Conservation (phyloP, 2,113 vertebrate genomes). For the Perca schrenkii region DNA sequence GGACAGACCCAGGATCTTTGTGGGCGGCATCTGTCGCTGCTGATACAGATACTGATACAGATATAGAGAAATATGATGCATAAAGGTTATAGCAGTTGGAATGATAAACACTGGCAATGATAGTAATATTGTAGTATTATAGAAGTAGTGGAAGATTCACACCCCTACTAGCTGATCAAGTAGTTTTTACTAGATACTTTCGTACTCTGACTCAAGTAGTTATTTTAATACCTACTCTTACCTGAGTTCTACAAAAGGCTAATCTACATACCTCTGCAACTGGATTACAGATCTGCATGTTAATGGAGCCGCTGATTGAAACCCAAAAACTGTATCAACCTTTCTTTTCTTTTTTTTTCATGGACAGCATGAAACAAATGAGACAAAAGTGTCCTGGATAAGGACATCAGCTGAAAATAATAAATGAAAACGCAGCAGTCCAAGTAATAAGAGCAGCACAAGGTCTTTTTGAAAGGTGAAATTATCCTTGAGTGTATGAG, state of each 20-base stretch:
- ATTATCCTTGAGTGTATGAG: constrained; percentile 63
- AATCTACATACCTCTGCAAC: background rate
- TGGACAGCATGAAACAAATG: background rate
- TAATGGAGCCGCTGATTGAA: background rate
- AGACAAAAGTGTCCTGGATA: constrained; percentile 6
- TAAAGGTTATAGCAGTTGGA: too few relatives aligned
- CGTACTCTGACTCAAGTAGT: background rate
- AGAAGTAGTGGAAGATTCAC: too few relatives aligned
- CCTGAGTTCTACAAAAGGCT: background rate
- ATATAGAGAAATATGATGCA: too few relatives aligned
- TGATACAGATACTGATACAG: too few relatives aligned
- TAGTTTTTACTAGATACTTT: too few relatives aligned
- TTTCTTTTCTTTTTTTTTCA: background rate
- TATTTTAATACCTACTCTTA: background rate
- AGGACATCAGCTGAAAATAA: constrained; percentile 21
- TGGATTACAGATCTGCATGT: background rate
- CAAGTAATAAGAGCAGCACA: constrained; percentile 52
- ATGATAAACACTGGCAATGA: too few relatives aligned
- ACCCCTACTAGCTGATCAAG: background rate
- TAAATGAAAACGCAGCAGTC: constrained; percentile 15
- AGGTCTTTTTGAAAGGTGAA: constrained; percentile 67
- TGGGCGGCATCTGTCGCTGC: too few relatives aligned
- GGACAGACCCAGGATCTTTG: too few relatives aligned
- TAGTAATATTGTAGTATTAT: too few relatives aligned
- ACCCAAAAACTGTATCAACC: background rate